Conservation (phyloP, 2,888 invertebrate genomes). For the Oscheius onirici region DNA sequence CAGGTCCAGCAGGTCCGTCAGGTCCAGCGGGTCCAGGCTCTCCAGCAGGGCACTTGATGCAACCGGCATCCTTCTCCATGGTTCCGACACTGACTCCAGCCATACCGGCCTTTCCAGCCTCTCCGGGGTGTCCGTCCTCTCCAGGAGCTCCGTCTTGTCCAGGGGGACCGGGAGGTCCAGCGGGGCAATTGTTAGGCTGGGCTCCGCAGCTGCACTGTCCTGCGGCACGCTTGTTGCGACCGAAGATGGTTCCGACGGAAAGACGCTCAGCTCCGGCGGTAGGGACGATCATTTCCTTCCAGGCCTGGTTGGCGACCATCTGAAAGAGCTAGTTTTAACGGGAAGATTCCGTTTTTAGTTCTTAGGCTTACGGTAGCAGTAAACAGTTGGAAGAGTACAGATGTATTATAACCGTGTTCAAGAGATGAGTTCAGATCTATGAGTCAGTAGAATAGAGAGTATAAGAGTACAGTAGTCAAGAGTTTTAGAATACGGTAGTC, state of each 20-base stretch:
- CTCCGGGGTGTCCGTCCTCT: slow-evolving; percentile 53
- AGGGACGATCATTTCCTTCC: slow-evolving; percentile 56
- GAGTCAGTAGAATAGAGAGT: no score
- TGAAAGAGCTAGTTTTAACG: no score
- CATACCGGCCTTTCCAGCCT: slow-evolving; percentile 46
- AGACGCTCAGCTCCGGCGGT: slow-evolving; percentile 40
- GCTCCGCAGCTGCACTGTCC: slow-evolving; percentile 53
- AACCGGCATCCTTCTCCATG: slow-evolving; percentile 45
- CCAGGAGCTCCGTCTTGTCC: slow-evolving; percentile 54
- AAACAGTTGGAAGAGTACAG: no score
- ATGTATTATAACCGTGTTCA: no score
- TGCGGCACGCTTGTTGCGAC: slow-evolving; percentile 55
- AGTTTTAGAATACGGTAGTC: no score
- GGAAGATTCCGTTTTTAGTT: no score
- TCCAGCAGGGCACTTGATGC: slow-evolving; percentile 62
- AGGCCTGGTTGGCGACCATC: slow-evolving; percentile 57
- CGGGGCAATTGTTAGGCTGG: slow-evolving; percentile 55
- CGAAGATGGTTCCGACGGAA: slow-evolving; percentile 45
- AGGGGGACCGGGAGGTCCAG: slow-evolving; percentile 58
- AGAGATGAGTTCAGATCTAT: no score
- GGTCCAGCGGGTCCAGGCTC: slow-evolving; percentile 54
- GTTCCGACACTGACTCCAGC: slow-evolving; percentile 47
- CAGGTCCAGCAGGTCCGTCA: slow-evolving; percentile 39
- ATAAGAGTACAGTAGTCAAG: no score
- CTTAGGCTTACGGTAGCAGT: no score